These are phyloP conservation scores for Esperia sulphurella DNA, from an alignment of 2,888 invertebrate species.

Conservation along the genomic window DNA sequence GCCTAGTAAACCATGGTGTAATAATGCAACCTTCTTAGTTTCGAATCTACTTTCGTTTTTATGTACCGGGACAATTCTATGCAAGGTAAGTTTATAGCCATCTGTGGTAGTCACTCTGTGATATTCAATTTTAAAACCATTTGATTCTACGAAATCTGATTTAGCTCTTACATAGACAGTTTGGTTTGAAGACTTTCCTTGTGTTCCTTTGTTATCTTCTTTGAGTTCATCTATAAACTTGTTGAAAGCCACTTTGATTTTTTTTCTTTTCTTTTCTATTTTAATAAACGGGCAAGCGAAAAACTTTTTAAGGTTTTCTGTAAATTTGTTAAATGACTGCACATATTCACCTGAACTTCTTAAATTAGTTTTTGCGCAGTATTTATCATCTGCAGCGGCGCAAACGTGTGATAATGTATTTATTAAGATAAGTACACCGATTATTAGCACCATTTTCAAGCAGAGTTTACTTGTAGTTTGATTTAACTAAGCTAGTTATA, in stretches of 20 bases:
- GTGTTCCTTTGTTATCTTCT: background rate
- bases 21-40: constrained; percentile 21
- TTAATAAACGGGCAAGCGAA: background rate
- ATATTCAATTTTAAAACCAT: constrained; percentile 31
- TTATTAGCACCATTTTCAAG: background rate
- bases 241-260: constrained; percentile 22
- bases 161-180: constrained; percentile 1
- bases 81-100: constrained; percentile 36
- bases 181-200: constrained; percentile 1
- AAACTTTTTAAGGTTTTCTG: background rate
- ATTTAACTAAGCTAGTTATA: background rate
- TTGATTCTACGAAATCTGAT: constrained; percentile 17
- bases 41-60: background rate
- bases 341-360: background rate
- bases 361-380: background rate
- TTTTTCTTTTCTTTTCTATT: constrained; percentile 17
- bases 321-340: background rate
- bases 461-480: background rate
- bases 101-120: constrained; percentile 37
- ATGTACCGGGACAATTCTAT: constrained; percentile 25
- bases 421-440: background rate
- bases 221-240: constrained; percentile 20
- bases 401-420: background rate
- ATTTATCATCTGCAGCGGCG: background rate
- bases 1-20: constrained; percentile 43